phyloP scores from a whole-genome alignment of 2,113 vertebrate genomes.

The Colius striatus region DNA sequence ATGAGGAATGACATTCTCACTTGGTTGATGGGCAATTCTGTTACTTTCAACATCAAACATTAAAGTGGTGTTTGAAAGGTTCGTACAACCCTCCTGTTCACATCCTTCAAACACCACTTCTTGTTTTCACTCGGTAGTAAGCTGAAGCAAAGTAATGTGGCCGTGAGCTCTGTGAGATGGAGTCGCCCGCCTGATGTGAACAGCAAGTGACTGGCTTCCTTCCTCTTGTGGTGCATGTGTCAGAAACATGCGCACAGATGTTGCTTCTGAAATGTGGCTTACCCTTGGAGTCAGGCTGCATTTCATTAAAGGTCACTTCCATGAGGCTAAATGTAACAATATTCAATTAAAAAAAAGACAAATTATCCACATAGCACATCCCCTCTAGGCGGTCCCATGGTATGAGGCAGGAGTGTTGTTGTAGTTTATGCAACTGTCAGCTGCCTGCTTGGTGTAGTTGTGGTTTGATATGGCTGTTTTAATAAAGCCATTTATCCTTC shows the following conservation, averaged over 20 bases:
- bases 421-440: not conserved
- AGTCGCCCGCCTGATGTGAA: not conserved
- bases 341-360: not conserved
- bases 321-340: not conserved
- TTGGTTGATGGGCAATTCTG: not conserved
- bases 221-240: fast-evolving
- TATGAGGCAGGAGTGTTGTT: not conserved
- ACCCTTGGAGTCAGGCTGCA: not conserved
- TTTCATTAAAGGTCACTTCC: not conserved
- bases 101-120: not conserved
- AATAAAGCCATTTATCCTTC: constrained; percentile 9
- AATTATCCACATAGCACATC: not conserved
- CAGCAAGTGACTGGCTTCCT: not conserved
- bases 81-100: not conserved
- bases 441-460: not conserved
- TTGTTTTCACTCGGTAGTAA: not conserved
- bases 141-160: not conserved
- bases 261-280: not conserved
- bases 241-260: fast-evolving
- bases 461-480: constrained; percentile 38
- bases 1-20: not conserved
- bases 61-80: not conserved
- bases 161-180: not conserved
- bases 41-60: not conserved
- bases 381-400: not conserved